phyloP scores from a whole-genome alignment of 2,888 invertebrate genomes.

The Pachliopta kotzebuea region DNA sequence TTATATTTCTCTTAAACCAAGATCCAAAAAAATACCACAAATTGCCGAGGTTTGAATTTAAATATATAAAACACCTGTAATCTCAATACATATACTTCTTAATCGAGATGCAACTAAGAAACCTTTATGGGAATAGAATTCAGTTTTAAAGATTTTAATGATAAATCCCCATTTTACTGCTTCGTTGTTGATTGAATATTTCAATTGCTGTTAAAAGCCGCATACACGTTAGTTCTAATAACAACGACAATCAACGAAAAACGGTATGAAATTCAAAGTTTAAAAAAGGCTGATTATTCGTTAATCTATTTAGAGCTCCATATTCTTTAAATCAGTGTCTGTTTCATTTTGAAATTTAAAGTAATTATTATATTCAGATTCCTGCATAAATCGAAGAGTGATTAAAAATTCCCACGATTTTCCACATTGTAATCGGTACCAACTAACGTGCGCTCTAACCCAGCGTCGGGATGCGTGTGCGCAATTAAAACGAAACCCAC shows the following conservation, averaged over 20 bases:
- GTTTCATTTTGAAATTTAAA: background rate
- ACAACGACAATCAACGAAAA: background rate
- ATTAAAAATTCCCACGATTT: slow-evolving; percentile 61
- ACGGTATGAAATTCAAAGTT: background rate
- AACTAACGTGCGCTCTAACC: slow-evolving; percentile 54
- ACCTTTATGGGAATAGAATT: background rate
- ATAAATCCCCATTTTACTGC: background rate
- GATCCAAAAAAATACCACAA: background rate
- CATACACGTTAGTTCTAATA: background rate
- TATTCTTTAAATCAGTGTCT: background rate
- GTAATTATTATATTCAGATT: background rate
- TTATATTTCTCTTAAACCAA: slow-evolving; percentile 51
- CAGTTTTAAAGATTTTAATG: background rate
- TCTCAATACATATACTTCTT: background rate
- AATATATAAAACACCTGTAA: background rate
- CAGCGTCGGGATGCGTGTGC: slow-evolving; percentile 74
- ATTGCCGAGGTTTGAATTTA: background rate
- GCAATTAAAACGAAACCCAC: slow-evolving; percentile 80
- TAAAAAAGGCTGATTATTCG: no score
- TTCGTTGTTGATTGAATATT: background rate
- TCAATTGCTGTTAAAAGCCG: background rate
- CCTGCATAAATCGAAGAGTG: slow-evolving; percentile 57
- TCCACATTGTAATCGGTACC: slow-evolving; percentile 54
- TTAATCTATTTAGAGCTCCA: background rate
- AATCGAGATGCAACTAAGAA: background rate